phyloP scores from a whole-genome alignment of 2,888 invertebrate species.

The Hypomecis atomaria region DNA sequence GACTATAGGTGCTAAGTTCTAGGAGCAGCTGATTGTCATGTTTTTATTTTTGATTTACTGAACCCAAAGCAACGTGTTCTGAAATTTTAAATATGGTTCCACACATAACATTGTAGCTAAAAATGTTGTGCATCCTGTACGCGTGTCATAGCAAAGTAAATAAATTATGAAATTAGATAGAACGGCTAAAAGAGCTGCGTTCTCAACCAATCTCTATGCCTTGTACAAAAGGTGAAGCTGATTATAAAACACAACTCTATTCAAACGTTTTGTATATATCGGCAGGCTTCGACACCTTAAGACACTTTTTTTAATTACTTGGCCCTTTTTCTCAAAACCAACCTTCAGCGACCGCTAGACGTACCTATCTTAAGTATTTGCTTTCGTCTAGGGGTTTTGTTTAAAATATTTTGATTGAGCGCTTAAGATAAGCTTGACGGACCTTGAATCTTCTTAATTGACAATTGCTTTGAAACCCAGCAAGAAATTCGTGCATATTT shows the following conservation, averaged over 20 bases:
- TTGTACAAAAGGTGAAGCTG: constrained; percentile 46
- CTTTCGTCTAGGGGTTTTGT: constrained; percentile 22
- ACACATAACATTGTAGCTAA: too few relatives aligned
- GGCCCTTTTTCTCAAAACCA: constrained; percentile 30
- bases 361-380: constrained; percentile 17
- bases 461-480: constrained; percentile 7
- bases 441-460: constrained; percentile 19
- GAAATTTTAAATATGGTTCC: too few relatives aligned
- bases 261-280: constrained; percentile 43
- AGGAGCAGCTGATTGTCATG: too few relatives aligned
- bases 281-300: constrained; percentile 36
- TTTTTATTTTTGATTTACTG: too few relatives aligned
- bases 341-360: constrained; percentile 43
- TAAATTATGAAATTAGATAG: too few relatives aligned
- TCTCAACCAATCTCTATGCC: not conserved
- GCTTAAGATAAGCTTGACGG: constrained; percentile 28
- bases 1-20: too few relatives aligned
- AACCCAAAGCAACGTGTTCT: too few relatives aligned
- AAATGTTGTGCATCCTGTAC: too few relatives aligned
- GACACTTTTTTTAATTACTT: constrained; percentile 35
- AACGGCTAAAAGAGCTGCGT: not conserved
- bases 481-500: not conserved
- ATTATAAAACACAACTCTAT: constrained; percentile 57
- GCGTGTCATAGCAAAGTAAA: too few relatives aligned
- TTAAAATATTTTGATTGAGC: constrained; percentile 28